Base-by-base conservation (phyloP, 2,113 vertebrate genomes). In the Channa argus region DNA sequence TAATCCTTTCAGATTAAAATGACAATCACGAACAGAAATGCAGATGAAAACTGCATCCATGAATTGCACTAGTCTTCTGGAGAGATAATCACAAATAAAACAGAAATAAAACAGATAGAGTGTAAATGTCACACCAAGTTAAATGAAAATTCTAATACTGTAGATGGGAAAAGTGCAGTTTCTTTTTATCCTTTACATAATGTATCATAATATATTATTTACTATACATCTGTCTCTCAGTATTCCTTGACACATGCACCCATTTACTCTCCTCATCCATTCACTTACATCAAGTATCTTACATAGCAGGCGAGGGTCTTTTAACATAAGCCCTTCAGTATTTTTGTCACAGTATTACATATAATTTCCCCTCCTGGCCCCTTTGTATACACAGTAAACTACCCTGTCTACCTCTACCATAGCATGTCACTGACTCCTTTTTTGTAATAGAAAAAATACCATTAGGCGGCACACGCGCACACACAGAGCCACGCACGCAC, bases 111-210 rank as follows among this genome's bases (percentile, higher is more conserved):
- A 80, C 11, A 86, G 63, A 83, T 65, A 81, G 71, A 73, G 88
- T 66, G 53, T 67, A 86, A 59, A 73, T 66, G 39, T 58, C 72
- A 63, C 44, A 82, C 85, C 82, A 74, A 86, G 87, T 14, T 79
- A 87, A 89, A 79, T 80, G 74, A 86, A 68, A 89, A 84, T 81
- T 38, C 88, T 83, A 93, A 93, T 84, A 93, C 90, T 89, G 87
- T 87, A 88, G 86, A 85, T 94, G 91, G 91, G 93, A 94, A 95
- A 96, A 95, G 95, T 96, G 96, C 95, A 84, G 93, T 95, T 77
- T 84, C 47, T 80, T 83, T 85, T 77, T 94, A 91, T 88, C 61
- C 47, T 86, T 83, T 88, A 84, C 79, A 88, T 63, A 71, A 83
- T 70, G 78, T 79, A 75, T 65, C 56, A 80, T 79, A 63, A 73